Base-by-base conservation (phyloP, 2,888 invertebrate genomes). In the Drosophila meridionalis region DNA sequence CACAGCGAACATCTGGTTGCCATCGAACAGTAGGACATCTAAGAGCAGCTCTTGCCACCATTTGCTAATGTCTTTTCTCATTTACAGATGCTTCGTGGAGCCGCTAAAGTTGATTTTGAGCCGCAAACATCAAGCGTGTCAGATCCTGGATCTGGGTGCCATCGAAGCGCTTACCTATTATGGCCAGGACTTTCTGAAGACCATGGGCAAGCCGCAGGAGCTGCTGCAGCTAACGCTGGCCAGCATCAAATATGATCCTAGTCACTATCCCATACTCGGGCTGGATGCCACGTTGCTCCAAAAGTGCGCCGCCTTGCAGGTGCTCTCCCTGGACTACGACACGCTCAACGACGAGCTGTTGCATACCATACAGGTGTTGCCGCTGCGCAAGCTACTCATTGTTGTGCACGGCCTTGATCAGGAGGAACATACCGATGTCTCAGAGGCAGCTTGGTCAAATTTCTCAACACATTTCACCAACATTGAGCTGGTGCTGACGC, bases 211-310 rank as follows among this genome's bases (percentile, higher is more conserved):
- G 73, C 93, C 95, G 55, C 94, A 94, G 80, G 94, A 94, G 69
- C 91, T 96, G 57, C 94, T 94, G 69, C 94, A 94, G 75, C 93
- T 96, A 50, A 95, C 96, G 82, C 93, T 96, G 81, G 96, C 96
- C 77, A 96, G 96, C 59, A 95, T 96, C 38, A 96, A 96, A 92
- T 95, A 95, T 91, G 95, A 96, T 93, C 95, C 96, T 67, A 94
- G 95, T 85, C 94, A 94, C 87, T 96, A 96, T 93, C 94, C 94
- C 59, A 93, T 96, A 60, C 91, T 92, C 71, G 93, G 89, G 64
- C 80, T 93, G 79, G 93, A 95, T 85, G 93, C 94, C 60, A 91
- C 93, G 59, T 92, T 94, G 73, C 94, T 96, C 80, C 93, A 94
- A 77, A 94, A 94, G 60, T 96, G 96, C 89, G 92, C 93, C 69